A percentile compares a stretch with the other conserved stretches of the same genome.
These are phyloP conservation scores for Aethina tumida DNA, from an alignment of 1,140 invertebrate species.

Conservation along the genomic window DNA sequence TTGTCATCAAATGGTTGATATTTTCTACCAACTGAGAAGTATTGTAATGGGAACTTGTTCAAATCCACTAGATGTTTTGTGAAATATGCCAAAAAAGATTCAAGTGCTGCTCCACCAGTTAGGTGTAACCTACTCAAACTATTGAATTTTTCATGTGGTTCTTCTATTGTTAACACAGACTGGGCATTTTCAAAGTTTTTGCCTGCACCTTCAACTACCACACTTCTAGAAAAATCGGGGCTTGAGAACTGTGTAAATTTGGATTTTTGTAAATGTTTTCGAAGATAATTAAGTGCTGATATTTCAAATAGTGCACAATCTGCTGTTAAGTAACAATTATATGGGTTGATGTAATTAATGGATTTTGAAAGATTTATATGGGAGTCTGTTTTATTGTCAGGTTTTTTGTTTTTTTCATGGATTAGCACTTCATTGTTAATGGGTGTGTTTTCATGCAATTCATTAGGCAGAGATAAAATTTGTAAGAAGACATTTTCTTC, in stretches of 20 bases:
- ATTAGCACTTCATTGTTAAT: constrained; percentile 35
- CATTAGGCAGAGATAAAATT: constrained; percentile 53
- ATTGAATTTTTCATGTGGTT: constrained; percentile 38
- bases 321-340: constrained; percentile 50
- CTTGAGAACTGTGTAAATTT: constrained; percentile 48
- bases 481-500: constrained; percentile 48
- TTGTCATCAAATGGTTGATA: constrained; percentile 42
- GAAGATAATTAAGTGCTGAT: constrained; percentile 44
- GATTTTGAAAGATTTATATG: constrained; percentile 50
- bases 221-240: constrained; percentile 55
- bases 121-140: constrained; percentile 48
- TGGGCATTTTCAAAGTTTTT: constrained; percentile 42
- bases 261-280: constrained; percentile 37
- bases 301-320: constrained; percentile 56
- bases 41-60: constrained; percentile 47
- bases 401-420: constrained; percentile 35
- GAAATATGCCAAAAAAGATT: constrained; percentile 53
- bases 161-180: constrained; percentile 45
- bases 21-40: constrained; percentile 50
- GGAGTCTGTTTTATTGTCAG: constrained; percentile 27
- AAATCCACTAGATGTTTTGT: constrained; percentile 46
- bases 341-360: constrained; percentile 44
- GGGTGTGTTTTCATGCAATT: constrained; percentile 52
- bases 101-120: constrained; percentile 50
- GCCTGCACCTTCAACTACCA: constrained; percentile 57